Percentiles rank a stretch among this genome's conserved stretches.
These are phyloP conservation scores for Labeo calbasu DNA, from an alignment of 2,797 vertebrate genomes.

Conservation along the genomic window DNA sequence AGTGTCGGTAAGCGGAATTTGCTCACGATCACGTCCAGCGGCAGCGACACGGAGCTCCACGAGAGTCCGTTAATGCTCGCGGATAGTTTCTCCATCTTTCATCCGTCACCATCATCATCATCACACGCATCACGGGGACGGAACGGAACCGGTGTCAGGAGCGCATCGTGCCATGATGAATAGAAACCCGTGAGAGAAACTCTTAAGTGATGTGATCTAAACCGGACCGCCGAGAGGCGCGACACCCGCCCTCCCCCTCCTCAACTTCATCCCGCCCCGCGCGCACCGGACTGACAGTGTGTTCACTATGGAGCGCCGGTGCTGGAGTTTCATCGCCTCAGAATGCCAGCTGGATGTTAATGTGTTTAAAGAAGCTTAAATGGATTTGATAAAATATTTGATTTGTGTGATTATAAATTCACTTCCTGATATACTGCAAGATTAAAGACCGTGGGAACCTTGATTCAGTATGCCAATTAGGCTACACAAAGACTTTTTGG, in stretches of 20 bases:
- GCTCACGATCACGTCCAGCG: conserved; percentile 92
- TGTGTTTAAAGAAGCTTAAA: not conserved
- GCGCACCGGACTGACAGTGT: conserved; percentile 4
- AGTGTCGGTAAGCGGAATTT: conserved; percentile 92
- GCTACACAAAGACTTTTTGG: not conserved
- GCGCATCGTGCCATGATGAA: conserved; percentile 57
- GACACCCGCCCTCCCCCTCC: conserved; percentile 14
- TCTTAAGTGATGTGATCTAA: conserved; percentile 16
- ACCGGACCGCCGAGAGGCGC: conserved; percentile 8
- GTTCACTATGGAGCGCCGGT: not conserved
- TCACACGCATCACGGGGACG: conserved; percentile 48
- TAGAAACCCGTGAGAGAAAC: conserved; percentile 18
- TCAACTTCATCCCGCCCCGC: not conserved
- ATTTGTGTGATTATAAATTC: not conserved
- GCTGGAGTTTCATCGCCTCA: not conserved
- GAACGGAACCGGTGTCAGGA: conserved; percentile 48
- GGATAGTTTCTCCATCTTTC: conserved; percentile 91
- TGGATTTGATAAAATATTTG: not conserved
- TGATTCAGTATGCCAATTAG: not conserved
- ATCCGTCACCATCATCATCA: conserved; percentile 78
- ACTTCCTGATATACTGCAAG: not conserved
- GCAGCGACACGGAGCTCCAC: conserved; percentile 92
- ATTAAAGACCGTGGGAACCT: not conserved
- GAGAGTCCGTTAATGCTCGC: conserved; percentile 88
- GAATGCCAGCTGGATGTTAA: not conserved